Evolutionary conservation across 2,113 vertebrate species (phyloP).

Genomic region (Fulmarus glacialis): DNA sequence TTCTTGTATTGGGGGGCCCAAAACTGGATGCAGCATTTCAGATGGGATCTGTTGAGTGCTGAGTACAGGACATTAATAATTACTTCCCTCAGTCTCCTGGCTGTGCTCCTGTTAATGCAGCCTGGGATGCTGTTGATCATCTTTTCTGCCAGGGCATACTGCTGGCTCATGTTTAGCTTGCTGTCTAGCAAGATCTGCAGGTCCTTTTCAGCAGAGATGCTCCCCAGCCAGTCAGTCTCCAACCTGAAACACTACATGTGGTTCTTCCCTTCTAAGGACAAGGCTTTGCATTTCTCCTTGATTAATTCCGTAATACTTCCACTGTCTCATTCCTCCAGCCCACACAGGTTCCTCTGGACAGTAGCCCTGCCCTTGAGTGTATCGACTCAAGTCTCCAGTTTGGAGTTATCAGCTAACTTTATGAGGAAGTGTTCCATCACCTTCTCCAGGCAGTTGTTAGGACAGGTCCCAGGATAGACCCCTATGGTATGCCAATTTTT

Average conservation of each 20-base stretch:
- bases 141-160: neutral
- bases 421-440: neutral
- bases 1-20: neutral
- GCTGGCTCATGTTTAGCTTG: neutral
- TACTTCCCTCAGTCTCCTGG: neutral
- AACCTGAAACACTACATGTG: neutral
- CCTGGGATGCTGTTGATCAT: neutral
- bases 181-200: neutral
- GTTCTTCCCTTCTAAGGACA: neutral
- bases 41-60: neutral
- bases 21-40: neutral
- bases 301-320: neutral
- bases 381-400: accelerated
- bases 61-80: neutral
- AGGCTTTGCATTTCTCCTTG: neutral
- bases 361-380: neutral
- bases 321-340: neutral
- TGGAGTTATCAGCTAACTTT: neutral
- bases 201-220: neutral
- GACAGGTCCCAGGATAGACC: neutral
- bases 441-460: neutral
- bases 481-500: neutral
- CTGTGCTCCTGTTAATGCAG: neutral
- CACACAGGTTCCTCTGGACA: neutral
- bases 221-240: neutral